Evolutionary conservation across 2,797 vertebrate genomes (phyloP).

Genomic region (Oreonectes daqikongensis): DNA sequence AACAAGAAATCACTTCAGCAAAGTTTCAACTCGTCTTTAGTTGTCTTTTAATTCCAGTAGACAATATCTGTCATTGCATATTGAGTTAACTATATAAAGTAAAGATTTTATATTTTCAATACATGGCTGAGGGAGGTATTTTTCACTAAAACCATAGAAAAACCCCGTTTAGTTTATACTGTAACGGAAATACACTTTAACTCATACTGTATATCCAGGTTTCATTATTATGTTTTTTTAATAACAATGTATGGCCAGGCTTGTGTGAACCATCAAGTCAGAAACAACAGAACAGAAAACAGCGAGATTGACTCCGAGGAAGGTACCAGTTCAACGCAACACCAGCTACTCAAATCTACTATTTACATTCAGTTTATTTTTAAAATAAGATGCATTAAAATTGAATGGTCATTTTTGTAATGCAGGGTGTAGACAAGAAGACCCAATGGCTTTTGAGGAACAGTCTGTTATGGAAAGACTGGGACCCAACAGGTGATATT

Average conservation of each 20-base stretch:
- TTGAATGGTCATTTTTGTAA: background rate
- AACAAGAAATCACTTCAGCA: background rate
- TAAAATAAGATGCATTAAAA: background rate
- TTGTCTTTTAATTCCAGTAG: background rate
- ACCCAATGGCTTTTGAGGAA: conserved; percentile 64
- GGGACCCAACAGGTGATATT: conserved; percentile 71
- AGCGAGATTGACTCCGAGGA: conserved; percentile 71
- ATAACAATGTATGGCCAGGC: conserved; percentile 47
- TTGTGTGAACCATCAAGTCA: conserved; percentile 39
- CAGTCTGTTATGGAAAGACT: conserved; percentile 74
- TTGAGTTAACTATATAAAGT: background rate
- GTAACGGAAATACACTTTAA: background rate
- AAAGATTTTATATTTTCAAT: background rate
- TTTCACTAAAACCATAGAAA: too few relatives aligned
- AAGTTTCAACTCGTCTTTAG: too few relatives aligned
- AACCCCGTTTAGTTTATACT: background rate
- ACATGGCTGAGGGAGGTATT: background rate
- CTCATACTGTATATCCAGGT: background rate
- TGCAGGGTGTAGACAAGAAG: conserved; percentile 69
- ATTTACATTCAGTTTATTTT: background rate
- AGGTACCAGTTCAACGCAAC: conserved; percentile 62
- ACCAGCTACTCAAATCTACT: background rate
- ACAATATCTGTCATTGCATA: background rate
- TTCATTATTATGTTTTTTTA: background rate
- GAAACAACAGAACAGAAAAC: conserved; percentile 22